Base-by-base conservation (phyloP, 2,113 vertebrate species). In the Sylvilagus bachmani region DNA sequence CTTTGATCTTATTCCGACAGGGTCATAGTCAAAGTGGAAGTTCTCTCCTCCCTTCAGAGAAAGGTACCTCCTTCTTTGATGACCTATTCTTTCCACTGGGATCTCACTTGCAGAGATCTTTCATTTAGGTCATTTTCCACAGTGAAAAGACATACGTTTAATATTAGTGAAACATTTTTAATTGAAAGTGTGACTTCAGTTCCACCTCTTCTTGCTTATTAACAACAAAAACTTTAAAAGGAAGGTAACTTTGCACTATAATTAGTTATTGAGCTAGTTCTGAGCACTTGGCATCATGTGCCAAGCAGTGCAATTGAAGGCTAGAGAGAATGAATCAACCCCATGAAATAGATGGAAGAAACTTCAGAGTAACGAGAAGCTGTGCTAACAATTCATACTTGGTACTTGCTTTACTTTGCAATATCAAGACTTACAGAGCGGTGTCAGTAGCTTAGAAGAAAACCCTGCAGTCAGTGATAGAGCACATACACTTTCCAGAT, bases 81-180 rank as follows among this genome's bases (percentile, higher is more conserved):
- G 38, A 3, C 38, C 38, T 38, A 5, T 38, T 38, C 38, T 38
- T 38, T 38, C 38, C 38, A 38, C 38, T 38, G 38, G 38, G 38
- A 38, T 38, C 38, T 38, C 38, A 38, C 38, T 38, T 5, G 5
- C 38, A 38, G 38, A 38, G 38, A 38, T 38, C 38, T 38, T 38
- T 38, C 38, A 38, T 38, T 38, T 38, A 38, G 38, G 38, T 38
- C 38, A 38, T 38, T 38, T 38, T 38, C 38, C 5, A 38, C 38
- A 38, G 38, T 5, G 38, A 10, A 70, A 77, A 80, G 38, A 25
- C 53, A 33, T 64, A 70, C 38, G n/a, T 83, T 74, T 69, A 38
- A 16, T 93, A 58, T 66, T 93, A 36, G 27, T 80, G 64, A 82
- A 86, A 86, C n/a, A 24, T 36, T 86, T 87, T 84, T 86, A 25